A percentile compares a stretch with the other conserved stretches of the same genome.
phyloP scores from a whole-genome alignment of 2,113 vertebrate species.

The Apodemus sylvaticus region DNA sequence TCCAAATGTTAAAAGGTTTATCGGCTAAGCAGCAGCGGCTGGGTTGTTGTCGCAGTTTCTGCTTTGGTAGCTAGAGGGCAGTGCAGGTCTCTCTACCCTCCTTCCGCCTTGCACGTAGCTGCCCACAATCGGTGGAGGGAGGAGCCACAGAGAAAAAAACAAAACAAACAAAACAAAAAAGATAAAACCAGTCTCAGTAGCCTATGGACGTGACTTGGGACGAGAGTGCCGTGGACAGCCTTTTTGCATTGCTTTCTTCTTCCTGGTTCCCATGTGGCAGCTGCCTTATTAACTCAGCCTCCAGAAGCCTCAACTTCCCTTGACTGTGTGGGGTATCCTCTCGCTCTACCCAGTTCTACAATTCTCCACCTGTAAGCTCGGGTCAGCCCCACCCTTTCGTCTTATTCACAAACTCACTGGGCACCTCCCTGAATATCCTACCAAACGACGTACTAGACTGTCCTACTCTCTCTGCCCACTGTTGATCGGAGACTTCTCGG shows the following conservation, averaged over 20 bases:
- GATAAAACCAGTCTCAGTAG: fast-evolving
- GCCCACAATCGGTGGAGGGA: not conserved
- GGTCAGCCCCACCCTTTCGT: not conserved
- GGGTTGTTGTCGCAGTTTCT: not conserved
- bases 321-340: not conserved
- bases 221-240: not conserved
- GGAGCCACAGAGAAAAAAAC: not conserved
- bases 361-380: not conserved
- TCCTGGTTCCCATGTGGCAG: not conserved
- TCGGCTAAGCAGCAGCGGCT: too few relatives aligned
- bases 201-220: not conserved
- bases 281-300: not conserved
- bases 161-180: too few relatives aligned
- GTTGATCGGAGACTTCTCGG: not conserved
- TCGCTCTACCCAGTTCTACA: not conserved
- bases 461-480: not conserved
- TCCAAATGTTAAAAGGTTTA: not conserved
- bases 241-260: not conserved
- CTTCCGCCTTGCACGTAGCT: fast-evolving
- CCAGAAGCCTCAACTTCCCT: not conserved
- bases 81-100: slow-evolving; percentile 16
- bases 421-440: not conserved
- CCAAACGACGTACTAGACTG: not conserved
- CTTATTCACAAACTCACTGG: not conserved
- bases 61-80: slow-evolving; percentile 66